phyloP scores from a whole-genome alignment of 2,888 invertebrate genomes.

The Phyllotreta cruciferae region DNA sequence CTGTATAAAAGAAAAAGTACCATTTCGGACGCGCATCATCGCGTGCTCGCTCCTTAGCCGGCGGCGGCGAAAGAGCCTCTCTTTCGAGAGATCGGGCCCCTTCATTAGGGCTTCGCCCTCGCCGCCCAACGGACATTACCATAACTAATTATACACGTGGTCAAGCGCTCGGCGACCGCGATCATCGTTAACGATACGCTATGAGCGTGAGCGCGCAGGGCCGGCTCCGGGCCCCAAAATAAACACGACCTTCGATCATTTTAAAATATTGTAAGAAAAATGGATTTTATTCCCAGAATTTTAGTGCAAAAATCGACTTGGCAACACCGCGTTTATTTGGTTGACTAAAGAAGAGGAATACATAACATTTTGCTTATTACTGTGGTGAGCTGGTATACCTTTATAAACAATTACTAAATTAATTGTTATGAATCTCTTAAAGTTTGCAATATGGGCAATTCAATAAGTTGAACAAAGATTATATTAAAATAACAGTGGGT shows the following conservation, averaged over 20 bases:
- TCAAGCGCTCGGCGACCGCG: conserved; percentile 39
- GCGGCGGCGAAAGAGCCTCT: conserved; percentile 39
- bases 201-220: conserved; percentile 26
- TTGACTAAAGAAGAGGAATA: no score
- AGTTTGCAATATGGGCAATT: no score
- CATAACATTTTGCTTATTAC: no score
- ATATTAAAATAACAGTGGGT: no score
- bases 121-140: conserved; percentile 59
- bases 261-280: conserved; percentile 6
- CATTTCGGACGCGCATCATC: conserved; percentile 38
- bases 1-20: conserved; percentile 7
- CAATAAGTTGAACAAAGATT: no score
- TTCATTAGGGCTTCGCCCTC: conserved; percentile 58
- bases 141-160: conserved; percentile 61
- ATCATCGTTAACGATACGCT: conserved; percentile 35
- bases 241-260: neutral
- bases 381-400: no score
- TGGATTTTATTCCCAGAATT: no score
- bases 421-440: no score
- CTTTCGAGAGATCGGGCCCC: conserved; percentile 51
- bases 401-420: no score
- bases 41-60: conserved; percentile 52
- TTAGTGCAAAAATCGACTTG: no score
- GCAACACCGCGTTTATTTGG: no score
- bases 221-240: conserved; percentile 9